A percentile compares a stretch with the other conserved stretches of the same genome.
Conservation (phyloP, 2,113 vertebrate genomes). For the Quiscalus mexicanus region DNA sequence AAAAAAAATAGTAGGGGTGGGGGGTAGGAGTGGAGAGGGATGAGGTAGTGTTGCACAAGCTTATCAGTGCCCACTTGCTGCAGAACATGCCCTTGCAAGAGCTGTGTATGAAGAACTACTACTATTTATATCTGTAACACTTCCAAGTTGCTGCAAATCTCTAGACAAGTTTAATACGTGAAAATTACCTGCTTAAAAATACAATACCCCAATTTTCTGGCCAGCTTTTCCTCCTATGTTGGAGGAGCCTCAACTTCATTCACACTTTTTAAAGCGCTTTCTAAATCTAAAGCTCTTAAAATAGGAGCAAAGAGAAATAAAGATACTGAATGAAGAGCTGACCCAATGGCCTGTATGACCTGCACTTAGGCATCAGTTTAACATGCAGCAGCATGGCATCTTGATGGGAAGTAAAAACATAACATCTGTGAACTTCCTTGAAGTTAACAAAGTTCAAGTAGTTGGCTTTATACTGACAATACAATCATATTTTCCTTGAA, state of each 20-base stretch:
- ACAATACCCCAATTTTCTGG: background rate
- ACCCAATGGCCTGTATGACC: background rate
- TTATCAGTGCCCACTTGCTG: conserved; percentile 37
- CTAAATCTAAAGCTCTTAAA: background rate
- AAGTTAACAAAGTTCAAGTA: background rate
- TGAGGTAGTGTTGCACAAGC: background rate
- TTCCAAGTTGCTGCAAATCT: background rate
- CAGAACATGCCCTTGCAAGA: conserved; percentile 21
- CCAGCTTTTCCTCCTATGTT: background rate
- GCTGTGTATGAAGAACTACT: background rate
- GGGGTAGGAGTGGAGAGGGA: background rate
- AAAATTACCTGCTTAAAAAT: background rate
- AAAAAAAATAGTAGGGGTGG: too few relatives aligned
- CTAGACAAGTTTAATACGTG: background rate
- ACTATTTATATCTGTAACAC: background rate
- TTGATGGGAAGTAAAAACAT: background rate
- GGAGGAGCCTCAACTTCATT: background rate
- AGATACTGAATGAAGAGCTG: background rate
- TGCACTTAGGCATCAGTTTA: background rate
- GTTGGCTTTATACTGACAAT: background rate
- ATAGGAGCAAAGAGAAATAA: background rate
- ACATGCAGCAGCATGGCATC: background rate
- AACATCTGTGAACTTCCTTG: background rate
- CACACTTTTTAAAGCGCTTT: background rate
- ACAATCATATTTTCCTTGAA: conserved; percentile 11